These are phyloP conservation scores for Conus ventricosus DNA, from an alignment of 1,140 invertebrate genomes.

Conservation along the genomic window DNA sequence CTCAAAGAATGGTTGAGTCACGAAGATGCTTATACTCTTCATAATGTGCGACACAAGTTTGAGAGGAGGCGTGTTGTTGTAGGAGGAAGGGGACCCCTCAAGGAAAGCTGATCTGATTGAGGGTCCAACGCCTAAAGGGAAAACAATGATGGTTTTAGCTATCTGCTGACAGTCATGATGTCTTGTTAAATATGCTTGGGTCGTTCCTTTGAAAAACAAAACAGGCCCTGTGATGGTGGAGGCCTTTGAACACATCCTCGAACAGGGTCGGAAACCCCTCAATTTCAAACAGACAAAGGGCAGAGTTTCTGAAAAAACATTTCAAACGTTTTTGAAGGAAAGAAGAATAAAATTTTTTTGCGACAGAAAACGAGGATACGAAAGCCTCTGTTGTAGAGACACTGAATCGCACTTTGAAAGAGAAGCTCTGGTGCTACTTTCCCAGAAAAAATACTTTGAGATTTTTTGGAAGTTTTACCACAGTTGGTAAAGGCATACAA, in stretches of 20 bases:
- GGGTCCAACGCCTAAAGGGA: constrained; percentile 57
- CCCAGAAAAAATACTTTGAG: constrained; percentile 69
- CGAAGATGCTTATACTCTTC: constrained; percentile 42
- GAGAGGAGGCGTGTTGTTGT: constrained; percentile 30
- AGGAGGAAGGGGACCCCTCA: constrained; percentile 64
- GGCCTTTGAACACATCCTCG: constrained; percentile 58
- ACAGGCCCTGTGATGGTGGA: constrained; percentile 55
- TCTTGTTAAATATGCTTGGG: constrained; percentile 75
- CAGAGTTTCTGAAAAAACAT: constrained; percentile 39
- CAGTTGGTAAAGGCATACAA: background rate
- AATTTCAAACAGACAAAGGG: constrained; percentile 38
- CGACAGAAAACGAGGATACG: constrained; percentile 59
- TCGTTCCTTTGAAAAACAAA: constrained; percentile 75
- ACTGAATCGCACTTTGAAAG: constrained; percentile 75
- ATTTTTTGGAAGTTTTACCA: constrained; percentile 71
- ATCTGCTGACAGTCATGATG: constrained; percentile 75
- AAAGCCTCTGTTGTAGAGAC: constrained; percentile 76
- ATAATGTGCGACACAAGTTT: constrained; percentile 36
- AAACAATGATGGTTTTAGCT: constrained; percentile 73
- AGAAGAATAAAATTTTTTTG: background rate
- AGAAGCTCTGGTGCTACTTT: constrained; percentile 74
- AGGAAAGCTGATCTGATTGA: constrained; percentile 72
- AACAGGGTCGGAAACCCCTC: constrained; percentile 6
- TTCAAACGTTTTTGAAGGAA: constrained; percentile 39
- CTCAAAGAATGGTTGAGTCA: constrained; percentile 33